Base-by-base conservation (phyloP, 2,888 invertebrate species). In the Odontothrips loti region DNA sequence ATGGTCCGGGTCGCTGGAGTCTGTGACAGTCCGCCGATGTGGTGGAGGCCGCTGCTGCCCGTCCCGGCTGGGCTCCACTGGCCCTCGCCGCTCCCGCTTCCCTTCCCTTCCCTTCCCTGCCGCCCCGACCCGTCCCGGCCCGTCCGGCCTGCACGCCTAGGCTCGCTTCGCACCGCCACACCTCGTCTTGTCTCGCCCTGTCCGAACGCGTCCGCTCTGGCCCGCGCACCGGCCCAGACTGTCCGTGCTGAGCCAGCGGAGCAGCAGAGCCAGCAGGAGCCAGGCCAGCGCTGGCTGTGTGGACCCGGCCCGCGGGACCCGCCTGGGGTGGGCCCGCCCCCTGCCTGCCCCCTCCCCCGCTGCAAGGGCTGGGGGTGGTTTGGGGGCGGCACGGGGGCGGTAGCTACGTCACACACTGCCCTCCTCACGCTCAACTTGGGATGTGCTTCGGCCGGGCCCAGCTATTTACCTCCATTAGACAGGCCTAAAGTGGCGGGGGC, bases 181-280 rank as follows among this genome's bases (percentile, higher is more conserved):
- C 51, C 51, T 51, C 51, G 15, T 58, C 48, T 15, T 15, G 48
- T 48, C 48, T 20, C 51, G 51, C 9, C 51, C 51, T 20, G 51
- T 51, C 58, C 58, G 34, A 2, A 43, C 8, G 23, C 68, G 68
- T 75, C 68, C 68, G 68, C 68, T 23, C 68, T 75, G 68, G 68
- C 12, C 68, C 68, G 68, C 68, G n/a, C 68, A 75, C 68, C 68
- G 68, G 68, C 23, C 12, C 23, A 23, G 68, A 75, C 68, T 75
- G 63, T 9, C 51, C 15, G 51, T 12, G 51, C 51, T 12, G 51
- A 20, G 51, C 15, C 51, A 20, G 51, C 15, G 51, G 51, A 12
- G 51, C 3, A 43, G 34, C 34, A 6, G 34, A 43, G 34, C 34
- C 34, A 43, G 34, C 34, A 43, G 34, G 34, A 43, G 34, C 34